Evolutionary conservation across 1,140 invertebrate genomes (phyloP).

Genomic region (Drosophila santomea): DNA sequence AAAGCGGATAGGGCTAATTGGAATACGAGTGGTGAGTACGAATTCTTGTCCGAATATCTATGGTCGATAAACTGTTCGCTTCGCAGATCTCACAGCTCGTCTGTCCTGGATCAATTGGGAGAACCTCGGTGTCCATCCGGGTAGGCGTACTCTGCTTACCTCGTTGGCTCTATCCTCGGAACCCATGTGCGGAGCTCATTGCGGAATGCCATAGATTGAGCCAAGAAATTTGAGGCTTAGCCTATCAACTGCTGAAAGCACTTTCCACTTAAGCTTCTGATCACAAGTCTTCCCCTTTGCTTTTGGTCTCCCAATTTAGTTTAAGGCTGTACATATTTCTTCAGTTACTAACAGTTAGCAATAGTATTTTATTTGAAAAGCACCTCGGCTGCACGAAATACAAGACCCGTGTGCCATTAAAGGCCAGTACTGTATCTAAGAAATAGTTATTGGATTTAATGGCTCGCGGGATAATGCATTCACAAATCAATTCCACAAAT

Average conservation of each 20-base stretch:
- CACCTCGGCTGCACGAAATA: slow-evolving; percentile 39
- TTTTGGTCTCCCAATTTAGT: slow-evolving; percentile 15
- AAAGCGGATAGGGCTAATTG: slow-evolving; percentile 94
- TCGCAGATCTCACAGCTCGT: slow-evolving; percentile 96
- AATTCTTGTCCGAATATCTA: neutral
- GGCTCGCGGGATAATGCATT: slow-evolving; percentile 37
- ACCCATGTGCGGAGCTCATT: slow-evolving; percentile 86
- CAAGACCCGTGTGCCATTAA: slow-evolving; percentile 13
- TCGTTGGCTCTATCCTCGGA: slow-evolving; percentile 92
- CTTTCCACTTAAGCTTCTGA: neutral
- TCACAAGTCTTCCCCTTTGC: slow-evolving; percentile 27
- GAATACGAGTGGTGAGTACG: slow-evolving; percentile 96
- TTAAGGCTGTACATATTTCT: slow-evolving; percentile 30
- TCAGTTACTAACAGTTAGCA: slow-evolving; percentile 70
- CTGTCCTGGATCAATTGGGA: slow-evolving; percentile 99
- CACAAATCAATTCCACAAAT: slow-evolving; percentile 80
- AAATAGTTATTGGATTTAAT: slow-evolving; percentile 17
- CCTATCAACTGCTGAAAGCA: slow-evolving; percentile 21
- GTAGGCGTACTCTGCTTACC: slow-evolving; percentile 91
- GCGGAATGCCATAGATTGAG: slow-evolving; percentile 60
- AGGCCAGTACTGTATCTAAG: neutral
- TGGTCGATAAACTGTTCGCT: neutral
- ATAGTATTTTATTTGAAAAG: slow-evolving; percentile 56
- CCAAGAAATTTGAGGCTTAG: neutral
- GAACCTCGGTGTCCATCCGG: slow-evolving; percentile 96